Conservation (phyloP, 1,140 invertebrate species). For the Drosophila willistoni region DNA sequence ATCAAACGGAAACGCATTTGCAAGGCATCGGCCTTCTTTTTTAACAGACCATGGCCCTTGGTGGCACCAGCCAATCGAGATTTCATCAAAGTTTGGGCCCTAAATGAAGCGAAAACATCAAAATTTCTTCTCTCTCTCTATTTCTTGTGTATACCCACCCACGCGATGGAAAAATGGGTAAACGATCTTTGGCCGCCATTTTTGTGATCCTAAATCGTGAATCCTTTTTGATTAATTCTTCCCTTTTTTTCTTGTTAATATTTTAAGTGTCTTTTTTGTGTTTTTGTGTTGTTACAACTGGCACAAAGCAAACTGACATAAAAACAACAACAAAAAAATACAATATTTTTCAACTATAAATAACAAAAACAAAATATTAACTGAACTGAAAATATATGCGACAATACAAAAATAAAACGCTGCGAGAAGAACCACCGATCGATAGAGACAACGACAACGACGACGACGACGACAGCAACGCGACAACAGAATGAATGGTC, state of each 20-base stretch:
- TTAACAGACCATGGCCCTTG: constrained; percentile 98
- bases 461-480: constrained; percentile 13
- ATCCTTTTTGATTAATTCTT: constrained; percentile 68
- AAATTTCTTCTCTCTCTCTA: neutral
- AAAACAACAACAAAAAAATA: constrained; percentile 31
- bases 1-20: constrained; percentile 98
- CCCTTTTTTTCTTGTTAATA: neutral
- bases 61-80: constrained; percentile 96
- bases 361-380: constrained; percentile 77
- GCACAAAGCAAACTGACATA: constrained; percentile 31
- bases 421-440: constrained; percentile 34
- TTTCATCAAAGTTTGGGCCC: constrained; percentile 93
- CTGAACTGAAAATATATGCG: constrained; percentile 63
- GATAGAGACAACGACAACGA: constrained; percentile 18
- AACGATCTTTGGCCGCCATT: constrained; percentile 96
- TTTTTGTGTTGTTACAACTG: neutral
- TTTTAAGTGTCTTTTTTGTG: neutral
- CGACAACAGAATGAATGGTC: constrained; percentile 71
- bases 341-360: constrained; percentile 57
- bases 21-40: constrained; percentile 99
- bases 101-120: constrained; percentile 11
- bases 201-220: neutral
- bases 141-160: constrained; percentile 89
- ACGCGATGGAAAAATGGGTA: constrained; percentile 98
- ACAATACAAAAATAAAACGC: constrained; percentile 73